A percentile compares a stretch with the other conserved stretches of the same genome.
Evolutionary conservation across 2,113 vertebrate genomes (phyloP).

Genomic region (Madoqua kirkii): DNA sequence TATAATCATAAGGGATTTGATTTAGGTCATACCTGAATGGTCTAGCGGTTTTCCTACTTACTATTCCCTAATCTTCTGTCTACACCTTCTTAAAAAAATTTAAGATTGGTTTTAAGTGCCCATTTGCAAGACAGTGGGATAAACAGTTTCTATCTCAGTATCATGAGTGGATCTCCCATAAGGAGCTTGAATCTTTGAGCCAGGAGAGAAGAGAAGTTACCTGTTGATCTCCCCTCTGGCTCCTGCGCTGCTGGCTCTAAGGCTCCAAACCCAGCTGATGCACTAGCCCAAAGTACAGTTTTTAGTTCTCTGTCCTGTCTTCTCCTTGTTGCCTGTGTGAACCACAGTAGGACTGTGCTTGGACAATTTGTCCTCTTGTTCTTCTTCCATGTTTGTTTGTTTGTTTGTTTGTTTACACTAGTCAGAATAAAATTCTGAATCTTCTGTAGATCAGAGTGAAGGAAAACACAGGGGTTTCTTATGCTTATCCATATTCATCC

Average conservation of each 20-base stretch:
- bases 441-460: not conserved
- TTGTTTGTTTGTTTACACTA: not conserved
- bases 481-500: not conserved
- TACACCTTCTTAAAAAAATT: not conserved
- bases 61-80: not conserved
- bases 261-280: not conserved
- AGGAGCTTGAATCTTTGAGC: not conserved
- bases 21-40: too few species aligned
- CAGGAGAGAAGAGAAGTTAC: not conserved
- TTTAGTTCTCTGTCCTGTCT: not conserved
- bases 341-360: too few species aligned
- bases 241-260: not conserved
- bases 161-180: not conserved
- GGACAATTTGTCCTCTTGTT: not conserved
- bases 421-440: not conserved
- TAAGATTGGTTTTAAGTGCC: not conserved
- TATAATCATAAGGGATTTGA: too few species aligned
- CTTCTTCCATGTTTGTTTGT: not conserved
- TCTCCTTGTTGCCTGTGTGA: not conserved
- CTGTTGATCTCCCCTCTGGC: too few species aligned
- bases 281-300: not conserved
- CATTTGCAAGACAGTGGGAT: not conserved
- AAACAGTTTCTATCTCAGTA: not conserved
- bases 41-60: too few species aligned
- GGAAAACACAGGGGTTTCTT: not conserved